A percentile compares a stretch with the other conserved stretches of the same genome.
phyloP scores from a whole-genome alignment of 1,140 invertebrate genomes.

The Apis laboriosa region DNA sequence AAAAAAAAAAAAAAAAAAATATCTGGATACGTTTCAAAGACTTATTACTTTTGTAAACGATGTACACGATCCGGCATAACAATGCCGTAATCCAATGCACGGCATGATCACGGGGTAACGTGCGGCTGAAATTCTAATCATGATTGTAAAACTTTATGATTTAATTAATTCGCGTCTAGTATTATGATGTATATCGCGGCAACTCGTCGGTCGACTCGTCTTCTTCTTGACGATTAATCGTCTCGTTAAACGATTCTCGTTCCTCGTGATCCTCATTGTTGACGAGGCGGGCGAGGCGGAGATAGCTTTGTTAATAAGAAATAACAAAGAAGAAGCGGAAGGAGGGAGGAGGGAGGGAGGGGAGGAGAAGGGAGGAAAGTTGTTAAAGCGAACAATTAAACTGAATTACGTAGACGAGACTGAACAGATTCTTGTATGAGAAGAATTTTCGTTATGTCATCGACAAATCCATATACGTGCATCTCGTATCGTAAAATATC shows the following conservation, averaged over 20 bases:
- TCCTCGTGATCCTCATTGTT: neutral
- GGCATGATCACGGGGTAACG: neutral
- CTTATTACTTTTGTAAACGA: neutral
- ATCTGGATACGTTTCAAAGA: neutral
- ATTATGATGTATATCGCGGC: neutral
- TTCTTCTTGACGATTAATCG: constrained; percentile 1
- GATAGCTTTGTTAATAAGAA: neutral
- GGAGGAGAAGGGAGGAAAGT: neutral
- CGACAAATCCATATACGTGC: constrained; percentile 35
- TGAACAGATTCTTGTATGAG: constrained; percentile 11
- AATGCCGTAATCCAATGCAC: neutral
- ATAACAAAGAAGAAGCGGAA: neutral
- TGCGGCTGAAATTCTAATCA: neutral
- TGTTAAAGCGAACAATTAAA: constrained; percentile 26
- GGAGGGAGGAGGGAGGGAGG: neutral
- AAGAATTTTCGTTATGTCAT: constrained; percentile 45
- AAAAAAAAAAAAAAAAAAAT: neutral
- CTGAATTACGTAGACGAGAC: constrained; percentile 9
- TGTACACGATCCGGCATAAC: neutral
- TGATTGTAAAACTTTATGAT: neutral
- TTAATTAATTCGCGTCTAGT: constrained; percentile 11
- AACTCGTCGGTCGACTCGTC: neutral
- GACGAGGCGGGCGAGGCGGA: neutral
- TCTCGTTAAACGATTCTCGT: neutral
- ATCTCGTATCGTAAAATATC: neutral